A percentile compares a stretch with the other conserved stretches of the same genome.
These are phyloP conservation scores for Scalopus aquaticus DNA, from an alignment of 2,113 vertebrate species.

Conservation along the genomic window DNA sequence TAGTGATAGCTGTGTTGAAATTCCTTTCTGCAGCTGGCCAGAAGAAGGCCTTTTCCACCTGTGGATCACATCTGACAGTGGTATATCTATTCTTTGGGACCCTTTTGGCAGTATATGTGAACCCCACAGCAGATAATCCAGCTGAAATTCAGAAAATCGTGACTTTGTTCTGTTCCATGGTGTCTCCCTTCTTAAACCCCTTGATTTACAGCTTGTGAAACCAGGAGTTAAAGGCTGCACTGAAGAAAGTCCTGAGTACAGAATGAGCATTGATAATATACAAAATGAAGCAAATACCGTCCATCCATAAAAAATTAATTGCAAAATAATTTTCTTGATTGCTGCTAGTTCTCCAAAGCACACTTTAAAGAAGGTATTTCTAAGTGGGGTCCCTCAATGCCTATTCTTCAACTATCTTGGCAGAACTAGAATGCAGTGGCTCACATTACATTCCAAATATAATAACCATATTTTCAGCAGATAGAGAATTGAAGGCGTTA, in stretches of 20 bases:
- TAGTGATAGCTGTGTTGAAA: constrained; percentile 37
- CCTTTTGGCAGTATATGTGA: constrained; percentile 54
- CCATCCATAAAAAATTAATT: not conserved
- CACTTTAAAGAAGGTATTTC: not conserved
- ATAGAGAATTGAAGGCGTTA: not conserved
- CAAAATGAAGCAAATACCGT: not conserved
- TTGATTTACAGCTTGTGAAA: constrained; percentile 50
- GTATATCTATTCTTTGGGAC: constrained; percentile 61
- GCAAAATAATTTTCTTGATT: not conserved
- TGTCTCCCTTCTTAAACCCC: constrained; percentile 41
- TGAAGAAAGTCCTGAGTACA: constrained; percentile 29
- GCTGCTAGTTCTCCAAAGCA: not conserved
- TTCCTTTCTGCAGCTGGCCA: constrained; percentile 31
- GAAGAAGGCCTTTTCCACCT: constrained; percentile 46
- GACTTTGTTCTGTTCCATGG: constrained; percentile 11
- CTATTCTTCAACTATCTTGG: not conserved
- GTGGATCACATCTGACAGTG: constrained; percentile 59
- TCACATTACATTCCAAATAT: not conserved
- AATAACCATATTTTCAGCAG: not conserved
- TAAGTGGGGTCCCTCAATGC: not conserved
- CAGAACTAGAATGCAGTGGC: not conserved
- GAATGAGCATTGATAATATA: not conserved
- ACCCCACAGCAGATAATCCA: constrained; percentile 19
- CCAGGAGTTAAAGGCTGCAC: constrained; percentile 25
- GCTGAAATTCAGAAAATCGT: constrained; percentile 27